phyloP scores from a whole-genome alignment of 2,888 invertebrate species.

The Tridacna crocea region DNA sequence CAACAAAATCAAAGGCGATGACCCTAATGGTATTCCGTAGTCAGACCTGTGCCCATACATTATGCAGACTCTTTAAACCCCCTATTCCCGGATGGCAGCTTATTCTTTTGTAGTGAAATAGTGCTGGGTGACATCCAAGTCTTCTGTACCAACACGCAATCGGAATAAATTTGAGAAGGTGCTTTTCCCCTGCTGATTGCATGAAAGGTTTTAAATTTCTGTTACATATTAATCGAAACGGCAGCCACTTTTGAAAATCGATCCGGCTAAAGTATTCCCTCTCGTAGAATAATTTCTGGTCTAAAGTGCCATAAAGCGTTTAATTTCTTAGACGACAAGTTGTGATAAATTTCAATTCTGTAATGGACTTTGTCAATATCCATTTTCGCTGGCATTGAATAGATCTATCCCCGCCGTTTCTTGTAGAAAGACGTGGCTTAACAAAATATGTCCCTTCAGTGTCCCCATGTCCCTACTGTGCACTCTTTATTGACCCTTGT shows the following conservation, averaged over 20 bases:
- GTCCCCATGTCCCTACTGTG: too few relatives aligned
- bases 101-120: too few relatives aligned
- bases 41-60: too few relatives aligned
- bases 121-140: too few relatives aligned
- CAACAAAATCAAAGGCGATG: too few relatives aligned
- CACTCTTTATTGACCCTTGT: too few relatives aligned
- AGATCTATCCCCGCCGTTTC: neutral
- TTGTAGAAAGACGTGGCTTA: neutral
- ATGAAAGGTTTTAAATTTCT: slow-evolving; percentile 13
- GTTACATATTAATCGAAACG: slow-evolving; percentile 1
- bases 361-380: slow-evolving; percentile 29
- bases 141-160: neutral
- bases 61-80: too few relatives aligned
- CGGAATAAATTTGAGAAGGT: slow-evolving; percentile 5
- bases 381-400: slow-evolving; percentile 6
- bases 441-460: too few relatives aligned
- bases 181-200: slow-evolving; percentile 4
- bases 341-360: slow-evolving; percentile 19
- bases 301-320: slow-evolving; percentile 10
- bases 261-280: slow-evolving; percentile 1
- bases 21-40: too few relatives aligned
- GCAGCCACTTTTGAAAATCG: slow-evolving; percentile 14
- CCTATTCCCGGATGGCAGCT: too few relatives aligned
- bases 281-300: neutral
- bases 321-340: slow-evolving; percentile 25